Percentiles rank a stretch among this genome's conserved stretches.
phyloP scores from a whole-genome alignment of 2,797 vertebrate species.

The Fundulus diaphanus region DNA sequence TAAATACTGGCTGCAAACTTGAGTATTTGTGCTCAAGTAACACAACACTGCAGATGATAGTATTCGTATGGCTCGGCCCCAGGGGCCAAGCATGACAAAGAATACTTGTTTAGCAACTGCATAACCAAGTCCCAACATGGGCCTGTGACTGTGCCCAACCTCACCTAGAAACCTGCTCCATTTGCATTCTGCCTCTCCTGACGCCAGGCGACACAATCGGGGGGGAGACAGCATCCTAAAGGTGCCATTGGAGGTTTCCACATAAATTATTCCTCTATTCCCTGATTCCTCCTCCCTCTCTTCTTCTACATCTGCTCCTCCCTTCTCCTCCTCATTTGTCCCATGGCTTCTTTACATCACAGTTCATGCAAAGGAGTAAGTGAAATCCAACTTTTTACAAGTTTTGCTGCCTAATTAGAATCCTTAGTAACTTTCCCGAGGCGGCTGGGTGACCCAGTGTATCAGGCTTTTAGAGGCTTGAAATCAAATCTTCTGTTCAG shows the following conservation, averaged over 20 bases:
- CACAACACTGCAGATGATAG: conserved; percentile 76
- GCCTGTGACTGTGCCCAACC: conserved; percentile 64
- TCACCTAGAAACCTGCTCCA: conserved; percentile 74
- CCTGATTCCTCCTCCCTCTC: conserved; percentile 38
- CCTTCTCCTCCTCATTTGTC: conserved; percentile 64
- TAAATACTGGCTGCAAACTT: conserved; percentile 81
- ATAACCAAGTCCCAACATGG: conserved; percentile 72
- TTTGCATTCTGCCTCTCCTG: conserved; percentile 79
- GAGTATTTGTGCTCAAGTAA: conserved; percentile 77
- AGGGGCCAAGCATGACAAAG: conserved; percentile 76
- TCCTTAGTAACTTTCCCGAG: conserved; percentile 70
- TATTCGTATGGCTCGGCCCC: conserved; percentile 72
- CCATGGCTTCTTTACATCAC: conserved; percentile 73
- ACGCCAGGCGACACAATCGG: conserved; percentile 55
- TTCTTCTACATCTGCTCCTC: conserved; percentile 41
- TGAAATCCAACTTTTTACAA: conserved; percentile 66
- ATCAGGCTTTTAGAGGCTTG: conserved; percentile 58
- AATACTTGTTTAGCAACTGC: conserved; percentile 77
- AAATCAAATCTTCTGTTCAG: conserved; percentile 64
- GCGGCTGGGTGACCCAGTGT: conserved; percentile 58
- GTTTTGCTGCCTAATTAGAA: conserved; percentile 72
- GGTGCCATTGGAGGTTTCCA: conserved; percentile 67
- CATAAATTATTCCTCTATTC: conserved; percentile 75
- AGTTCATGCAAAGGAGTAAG: conserved; percentile 75
- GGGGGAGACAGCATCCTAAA: conserved; percentile 65